Evolutionary conservation across 2,797 vertebrate genomes (phyloP).

Genomic region (Platalea minor): DNA sequence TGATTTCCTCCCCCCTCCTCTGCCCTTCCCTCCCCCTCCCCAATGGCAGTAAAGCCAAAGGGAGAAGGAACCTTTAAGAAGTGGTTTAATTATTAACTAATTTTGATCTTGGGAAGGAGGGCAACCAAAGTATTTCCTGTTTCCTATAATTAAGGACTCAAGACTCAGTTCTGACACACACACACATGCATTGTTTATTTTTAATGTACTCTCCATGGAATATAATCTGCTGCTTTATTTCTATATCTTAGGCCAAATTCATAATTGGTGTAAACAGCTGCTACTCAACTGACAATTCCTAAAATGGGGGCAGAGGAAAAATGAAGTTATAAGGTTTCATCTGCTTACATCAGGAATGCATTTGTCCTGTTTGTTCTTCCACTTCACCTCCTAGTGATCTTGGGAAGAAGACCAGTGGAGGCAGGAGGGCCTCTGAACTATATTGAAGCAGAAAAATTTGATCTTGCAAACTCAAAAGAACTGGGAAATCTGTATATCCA

Average conservation of each 20-base stretch:
- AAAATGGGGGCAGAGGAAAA: conserved; percentile 20
- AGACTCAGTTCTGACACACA: conserved; percentile 45
- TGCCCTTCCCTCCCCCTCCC: background rate
- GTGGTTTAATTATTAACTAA: conserved; percentile 56
- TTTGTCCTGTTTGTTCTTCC: conserved; percentile 33
- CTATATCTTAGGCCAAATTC: conserved; percentile 56
- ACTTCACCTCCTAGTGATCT: background rate
- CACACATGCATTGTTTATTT: conserved; percentile 44
- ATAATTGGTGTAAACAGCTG: conserved; percentile 59
- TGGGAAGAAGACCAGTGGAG: background rate
- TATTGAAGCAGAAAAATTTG: background rate
- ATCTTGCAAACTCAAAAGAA: background rate
- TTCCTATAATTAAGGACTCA: conserved; percentile 63
- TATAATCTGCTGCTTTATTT: conserved; percentile 34
- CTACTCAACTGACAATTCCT: conserved; percentile 20
- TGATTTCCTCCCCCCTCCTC: background rate
- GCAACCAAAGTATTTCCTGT: conserved; percentile 64
- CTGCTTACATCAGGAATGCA: conserved; percentile 25
- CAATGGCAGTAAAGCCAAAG: conserved; percentile 1
- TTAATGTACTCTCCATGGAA: conserved; percentile 51
- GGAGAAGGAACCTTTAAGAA: conserved; percentile 47
- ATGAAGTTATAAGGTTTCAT: conserved; percentile 46
- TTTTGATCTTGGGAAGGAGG: conserved; percentile 51
- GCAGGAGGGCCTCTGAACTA: background rate
- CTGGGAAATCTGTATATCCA: background rate